phyloP scores from a whole-genome alignment of 2,113 vertebrate genomes.

The Myotis davidii region DNA sequence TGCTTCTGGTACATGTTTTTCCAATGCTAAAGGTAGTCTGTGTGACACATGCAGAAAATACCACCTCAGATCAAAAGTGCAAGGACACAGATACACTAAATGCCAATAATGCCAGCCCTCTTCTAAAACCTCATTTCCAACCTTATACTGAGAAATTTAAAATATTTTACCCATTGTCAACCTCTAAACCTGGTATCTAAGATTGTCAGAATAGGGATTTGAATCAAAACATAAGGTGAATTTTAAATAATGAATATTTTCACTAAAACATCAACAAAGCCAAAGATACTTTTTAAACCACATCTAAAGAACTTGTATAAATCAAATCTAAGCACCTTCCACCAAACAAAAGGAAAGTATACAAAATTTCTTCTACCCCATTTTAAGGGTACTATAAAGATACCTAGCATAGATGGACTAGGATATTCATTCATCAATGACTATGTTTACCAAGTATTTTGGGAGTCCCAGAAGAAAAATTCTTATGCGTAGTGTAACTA shows the following conservation, averaged over 20 bases:
- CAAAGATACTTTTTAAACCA: neutral
- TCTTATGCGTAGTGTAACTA: neutral
- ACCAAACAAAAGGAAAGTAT: slow-evolving; percentile 44
- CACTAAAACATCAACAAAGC: neutral
- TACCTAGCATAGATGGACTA: neutral
- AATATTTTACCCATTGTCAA: slow-evolving; percentile 31
- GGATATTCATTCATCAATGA: neutral
- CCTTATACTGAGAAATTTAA: neutral
- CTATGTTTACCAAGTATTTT: neutral
- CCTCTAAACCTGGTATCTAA: neutral
- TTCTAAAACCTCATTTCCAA: slow-evolving; percentile 28
- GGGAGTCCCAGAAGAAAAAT: slow-evolving; percentile 39
- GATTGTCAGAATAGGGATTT: neutral
- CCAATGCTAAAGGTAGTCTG: neutral
- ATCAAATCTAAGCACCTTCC: slow-evolving; percentile 11
- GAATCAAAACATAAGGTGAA: slow-evolving; percentile 18
- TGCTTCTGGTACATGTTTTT: slow-evolving; percentile 46
- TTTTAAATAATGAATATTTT: slow-evolving; percentile 9
- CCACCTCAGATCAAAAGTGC: neutral
- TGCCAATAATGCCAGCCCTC: neutral
- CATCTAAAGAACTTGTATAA: neutral
- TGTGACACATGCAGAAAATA: neutral
- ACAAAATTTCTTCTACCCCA: neutral
- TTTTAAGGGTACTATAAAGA: neutral
- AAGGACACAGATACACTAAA: neutral